phyloP scores from a whole-genome alignment of 2,888 invertebrate species.

The Trisateles emortualis region DNA sequence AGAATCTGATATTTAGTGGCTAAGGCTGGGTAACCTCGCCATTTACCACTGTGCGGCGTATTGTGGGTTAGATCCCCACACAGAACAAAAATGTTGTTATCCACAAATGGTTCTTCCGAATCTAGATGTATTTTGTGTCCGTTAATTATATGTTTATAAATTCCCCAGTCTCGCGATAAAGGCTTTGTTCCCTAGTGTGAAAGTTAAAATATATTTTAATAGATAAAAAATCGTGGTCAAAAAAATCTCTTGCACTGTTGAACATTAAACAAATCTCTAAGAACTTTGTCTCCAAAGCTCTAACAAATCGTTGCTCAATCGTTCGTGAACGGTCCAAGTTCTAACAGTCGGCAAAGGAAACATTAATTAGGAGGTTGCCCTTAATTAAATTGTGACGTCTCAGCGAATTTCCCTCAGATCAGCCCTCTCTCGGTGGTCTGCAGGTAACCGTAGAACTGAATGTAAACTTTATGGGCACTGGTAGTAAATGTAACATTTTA shows the following conservation, averaged over 20 bases:
- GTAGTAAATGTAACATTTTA: slow-evolving; percentile 67
- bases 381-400: slow-evolving; percentile 85
- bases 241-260: slow-evolving; percentile 24
- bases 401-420: slow-evolving; percentile 74
- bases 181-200: too few species aligned
- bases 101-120: too few species aligned
- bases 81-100: too few species aligned
- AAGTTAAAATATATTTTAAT: too few species aligned
- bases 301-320: slow-evolving; percentile 63
- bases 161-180: too few species aligned
- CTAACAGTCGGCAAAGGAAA: slow-evolving; percentile 57
- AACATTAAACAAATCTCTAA: slow-evolving; percentile 22
- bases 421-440: slow-evolving; percentile 71
- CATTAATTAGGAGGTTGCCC: slow-evolving; percentile 68
- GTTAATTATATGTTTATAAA: too few species aligned
- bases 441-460: slow-evolving; percentile 57
- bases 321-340: slow-evolving; percentile 55
- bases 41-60: too few species aligned
- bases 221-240: background rate
- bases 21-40: too few species aligned
- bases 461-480: slow-evolving; percentile 59
- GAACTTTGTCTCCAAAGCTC: slow-evolving; percentile 50
- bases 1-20: background rate
- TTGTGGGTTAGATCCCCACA: too few species aligned
- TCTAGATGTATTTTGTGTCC: too few species aligned